Evolutionary conservation across 2,113 vertebrate species (phyloP), one percentile per base, ranked within the genome.

Genomic region (Phodopus roborovskii): DNA sequence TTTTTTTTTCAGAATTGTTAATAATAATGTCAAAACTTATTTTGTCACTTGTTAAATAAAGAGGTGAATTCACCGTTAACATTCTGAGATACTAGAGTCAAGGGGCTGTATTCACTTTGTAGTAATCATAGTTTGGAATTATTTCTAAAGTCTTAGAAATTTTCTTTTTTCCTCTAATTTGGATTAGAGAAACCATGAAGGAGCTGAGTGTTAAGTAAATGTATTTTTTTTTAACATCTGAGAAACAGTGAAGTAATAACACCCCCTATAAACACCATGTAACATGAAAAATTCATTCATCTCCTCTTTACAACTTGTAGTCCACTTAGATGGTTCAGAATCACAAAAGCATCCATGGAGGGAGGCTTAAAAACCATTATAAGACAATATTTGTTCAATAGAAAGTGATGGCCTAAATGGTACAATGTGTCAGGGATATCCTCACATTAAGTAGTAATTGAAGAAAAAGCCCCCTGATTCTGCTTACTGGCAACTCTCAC

Each of bases 291-390:
- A 96, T 88, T 19, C 94, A 97, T 98, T 98, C 98, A 92, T 95
- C 81, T 39, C 68, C 90, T 95, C 95, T 98, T 98, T 98, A 97
- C 96, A 97, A 97, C 96, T 97, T 97, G 97, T 50, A 93, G 91
- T 97, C 98, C 96, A 95, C 92, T 97, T 91, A 88, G 94, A 97
- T 95, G 92, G 97, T 97, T 98, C 93, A 92, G 96, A 98, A 97
- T 97, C 96, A 98, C 98, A 98, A 98, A 98, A 98, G 97, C 97
- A 98, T 97, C 96, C 95, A 97, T 60, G 78, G 93, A 98, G 95
- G 96, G 96, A 98, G 98, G 99, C 98, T 98, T 98, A 97, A 99
- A 99, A 99, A 99, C 98, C 99, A 98, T 99, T 99, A 97, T 90
- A 98, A 93, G 97, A 98, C 97, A 98, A 98, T 97, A 98, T 98